phyloP scores from a whole-genome alignment of 2,797 vertebrate species.

The Lithobates pipiens region DNA sequence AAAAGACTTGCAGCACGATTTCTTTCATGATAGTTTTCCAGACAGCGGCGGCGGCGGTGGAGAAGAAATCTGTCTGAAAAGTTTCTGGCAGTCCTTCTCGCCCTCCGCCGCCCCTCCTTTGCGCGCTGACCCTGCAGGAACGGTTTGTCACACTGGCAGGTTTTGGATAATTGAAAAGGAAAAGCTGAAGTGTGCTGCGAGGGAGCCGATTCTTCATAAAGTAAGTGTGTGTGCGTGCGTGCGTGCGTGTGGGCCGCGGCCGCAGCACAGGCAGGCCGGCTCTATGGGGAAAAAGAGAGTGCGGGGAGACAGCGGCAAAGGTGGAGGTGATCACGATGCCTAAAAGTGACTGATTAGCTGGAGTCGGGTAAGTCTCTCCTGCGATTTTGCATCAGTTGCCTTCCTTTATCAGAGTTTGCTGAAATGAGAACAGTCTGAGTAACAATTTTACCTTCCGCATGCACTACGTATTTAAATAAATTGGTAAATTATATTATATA shows the following conservation, averaged over 20 bases:
- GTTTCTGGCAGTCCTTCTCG: neutral
- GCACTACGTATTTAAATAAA: too few relatives aligned
- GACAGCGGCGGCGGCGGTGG: too few relatives aligned
- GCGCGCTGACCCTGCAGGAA: constrained; percentile 31
- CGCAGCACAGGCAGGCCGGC: too few relatives aligned
- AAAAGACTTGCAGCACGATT: neutral
- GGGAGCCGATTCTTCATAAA: constrained; percentile 17
- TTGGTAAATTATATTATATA: too few relatives aligned
- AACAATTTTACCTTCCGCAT: too few relatives aligned
- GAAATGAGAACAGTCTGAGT: neutral
- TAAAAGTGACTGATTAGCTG: neutral
- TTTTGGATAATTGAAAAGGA: constrained; percentile 48
- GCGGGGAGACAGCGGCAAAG: neutral
- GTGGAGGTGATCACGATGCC: constrained; percentile 5
- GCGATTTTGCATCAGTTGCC: neutral
- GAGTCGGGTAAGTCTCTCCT: neutral
- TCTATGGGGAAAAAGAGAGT: too few relatives aligned
- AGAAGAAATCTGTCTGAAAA: neutral
- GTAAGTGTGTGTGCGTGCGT: neutral
- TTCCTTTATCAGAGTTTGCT: too few relatives aligned
- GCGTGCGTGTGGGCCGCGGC: neutral
- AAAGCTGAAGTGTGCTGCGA: constrained; percentile 25
- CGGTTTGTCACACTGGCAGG: constrained; percentile 12
- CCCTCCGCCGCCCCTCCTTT: neutral
- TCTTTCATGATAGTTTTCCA: neutral